Percentiles rank a stretch among this genome's conserved stretches.
phyloP scores from a whole-genome alignment of 2,797 vertebrate genomes.

The Diglossa cyanea region DNA sequence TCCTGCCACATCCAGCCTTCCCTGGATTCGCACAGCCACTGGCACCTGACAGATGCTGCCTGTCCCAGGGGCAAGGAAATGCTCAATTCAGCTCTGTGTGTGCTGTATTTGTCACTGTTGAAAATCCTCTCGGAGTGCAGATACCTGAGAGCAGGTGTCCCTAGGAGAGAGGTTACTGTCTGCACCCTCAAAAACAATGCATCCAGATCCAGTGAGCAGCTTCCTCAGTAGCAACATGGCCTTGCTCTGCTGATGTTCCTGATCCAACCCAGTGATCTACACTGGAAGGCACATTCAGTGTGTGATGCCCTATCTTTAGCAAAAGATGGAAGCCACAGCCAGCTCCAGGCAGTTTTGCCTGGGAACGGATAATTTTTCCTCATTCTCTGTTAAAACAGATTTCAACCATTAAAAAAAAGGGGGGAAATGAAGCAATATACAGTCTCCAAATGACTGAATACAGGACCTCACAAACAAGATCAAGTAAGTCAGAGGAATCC shows the following conservation, averaged over 20 bases:
- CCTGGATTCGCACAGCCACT: not conserved
- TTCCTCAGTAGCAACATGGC: not conserved
- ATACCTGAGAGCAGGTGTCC: not conserved
- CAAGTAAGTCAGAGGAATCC: not conserved
- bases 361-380: not conserved
- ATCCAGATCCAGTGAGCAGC: not conserved
- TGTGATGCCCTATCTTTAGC: not conserved
- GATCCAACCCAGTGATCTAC: not conserved
- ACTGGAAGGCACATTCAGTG: not conserved
- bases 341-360: not conserved
- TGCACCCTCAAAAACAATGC: not conserved
- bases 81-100: not conserved
- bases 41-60: not conserved
- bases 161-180: not conserved
- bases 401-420: not conserved
- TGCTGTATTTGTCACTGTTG: fast-evolving
- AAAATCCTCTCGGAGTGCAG: not conserved
- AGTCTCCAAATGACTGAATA: not conserved
- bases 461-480: not conserved
- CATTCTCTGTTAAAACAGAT: not conserved
- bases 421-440: not conserved
- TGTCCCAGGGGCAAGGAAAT: not conserved
- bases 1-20: not conserved
- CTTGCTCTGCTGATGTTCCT: not conserved
- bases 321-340: not conserved